These are phyloP conservation scores for Cenopis cana DNA, from an alignment of 2,888 invertebrate genomes.

Conservation along the genomic window DNA sequence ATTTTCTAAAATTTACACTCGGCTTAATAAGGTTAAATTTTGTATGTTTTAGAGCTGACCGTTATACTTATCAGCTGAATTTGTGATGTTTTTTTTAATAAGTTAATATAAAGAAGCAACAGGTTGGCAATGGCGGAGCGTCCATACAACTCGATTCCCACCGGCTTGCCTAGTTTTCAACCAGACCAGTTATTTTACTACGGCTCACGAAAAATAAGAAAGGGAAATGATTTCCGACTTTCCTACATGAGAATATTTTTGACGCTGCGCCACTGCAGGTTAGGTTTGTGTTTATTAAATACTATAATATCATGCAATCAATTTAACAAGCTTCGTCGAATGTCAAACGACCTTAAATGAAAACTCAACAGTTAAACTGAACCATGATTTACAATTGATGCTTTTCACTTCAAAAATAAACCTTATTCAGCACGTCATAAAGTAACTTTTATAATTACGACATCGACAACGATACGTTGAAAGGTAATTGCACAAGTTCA, in stretches of 20 bases:
- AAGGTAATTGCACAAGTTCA: not conserved
- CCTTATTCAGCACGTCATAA: not conserved
- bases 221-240: no score
- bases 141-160: no score
- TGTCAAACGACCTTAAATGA: conserved; percentile 1
- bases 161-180: no score
- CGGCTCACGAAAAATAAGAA: no score
- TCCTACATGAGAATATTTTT: no score
- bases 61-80: not conserved
- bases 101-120: not conserved
- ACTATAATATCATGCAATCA: not conserved
- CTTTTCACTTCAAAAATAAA: not conserved
- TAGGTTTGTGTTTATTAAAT: no score
- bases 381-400: no score
- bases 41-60: not conserved
- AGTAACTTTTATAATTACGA: not conserved
- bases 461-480: not conserved
- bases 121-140: no score
- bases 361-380: not conserved
- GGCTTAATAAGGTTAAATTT: not conserved
- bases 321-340: conserved; percentile 1
- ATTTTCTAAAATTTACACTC: not conserved
- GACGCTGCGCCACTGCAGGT: no score
- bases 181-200: no score
- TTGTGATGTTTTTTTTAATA: not conserved